Percentiles rank a stretch among this genome's conserved stretches.
phyloP scores from a whole-genome alignment of 1,140 invertebrate genomes.

The Drosophila ambigua region DNA sequence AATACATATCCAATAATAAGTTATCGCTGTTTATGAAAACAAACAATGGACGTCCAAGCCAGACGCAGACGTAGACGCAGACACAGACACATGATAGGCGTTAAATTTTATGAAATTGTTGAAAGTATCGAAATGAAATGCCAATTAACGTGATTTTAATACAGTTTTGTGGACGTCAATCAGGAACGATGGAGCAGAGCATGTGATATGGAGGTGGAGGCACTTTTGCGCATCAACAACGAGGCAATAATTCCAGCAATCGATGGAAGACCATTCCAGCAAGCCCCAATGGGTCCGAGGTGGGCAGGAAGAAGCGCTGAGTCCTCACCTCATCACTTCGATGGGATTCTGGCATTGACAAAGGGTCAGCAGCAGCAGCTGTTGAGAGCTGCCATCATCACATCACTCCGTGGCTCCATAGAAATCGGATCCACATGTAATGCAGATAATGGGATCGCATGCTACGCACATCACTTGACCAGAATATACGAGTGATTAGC shows the following conservation, averaged over 20 bases:
- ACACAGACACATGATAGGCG: slow-evolving; percentile 60
- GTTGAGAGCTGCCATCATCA: slow-evolving; percentile 37
- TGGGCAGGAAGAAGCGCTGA: slow-evolving; percentile 32
- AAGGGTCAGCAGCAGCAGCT: slow-evolving; percentile 12
- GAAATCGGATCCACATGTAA: slow-evolving; percentile 1
- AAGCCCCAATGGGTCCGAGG: slow-evolving; percentile 35
- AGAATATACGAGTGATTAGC: not conserved
- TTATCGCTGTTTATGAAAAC: slow-evolving; percentile 71
- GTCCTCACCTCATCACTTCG: slow-evolving; percentile 27
- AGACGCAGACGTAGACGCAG: not conserved
- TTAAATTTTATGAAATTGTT: slow-evolving; percentile 72
- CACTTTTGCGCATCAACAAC: slow-evolving; percentile 24
- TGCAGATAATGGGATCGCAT: not conserved
- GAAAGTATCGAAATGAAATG: slow-evolving; percentile 45
- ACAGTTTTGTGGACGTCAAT: slow-evolving; percentile 54
- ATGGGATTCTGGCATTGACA: not conserved
- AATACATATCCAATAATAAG: slow-evolving; percentile 61
- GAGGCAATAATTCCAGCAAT: slow-evolving; percentile 22
- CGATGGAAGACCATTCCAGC: slow-evolving; percentile 33
- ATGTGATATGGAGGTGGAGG: slow-evolving; percentile 14
- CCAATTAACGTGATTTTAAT: slow-evolving; percentile 55
- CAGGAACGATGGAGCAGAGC: slow-evolving; percentile 2
- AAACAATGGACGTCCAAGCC: slow-evolving; percentile 45
- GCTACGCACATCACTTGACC: not conserved
- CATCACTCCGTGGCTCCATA: slow-evolving; percentile 4